A percentile compares a stretch with the other conserved stretches of the same genome.
Conservation (phyloP, 2,888 invertebrate species). For the Autographa pulchrina region DNA sequence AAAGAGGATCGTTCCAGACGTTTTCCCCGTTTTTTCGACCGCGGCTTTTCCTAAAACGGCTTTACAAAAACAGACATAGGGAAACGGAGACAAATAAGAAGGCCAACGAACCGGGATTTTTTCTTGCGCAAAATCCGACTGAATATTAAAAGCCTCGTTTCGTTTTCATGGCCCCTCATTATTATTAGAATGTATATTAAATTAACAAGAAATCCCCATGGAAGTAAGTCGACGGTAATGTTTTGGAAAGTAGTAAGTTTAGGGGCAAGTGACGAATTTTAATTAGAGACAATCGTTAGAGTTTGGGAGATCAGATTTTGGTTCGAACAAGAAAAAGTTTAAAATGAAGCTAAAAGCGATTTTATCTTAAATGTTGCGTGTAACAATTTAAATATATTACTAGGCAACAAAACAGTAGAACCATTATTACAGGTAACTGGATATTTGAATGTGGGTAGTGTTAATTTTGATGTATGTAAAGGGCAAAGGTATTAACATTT, state of each 20-base stretch:
- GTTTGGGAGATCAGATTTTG: constrained; percentile 10
- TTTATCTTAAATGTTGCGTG: not conserved
- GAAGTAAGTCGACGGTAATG: constrained; percentile 23
- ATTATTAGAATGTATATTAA: constrained; percentile 70
- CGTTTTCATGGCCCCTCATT: constrained; percentile 69
- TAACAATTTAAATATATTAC: not conserved
- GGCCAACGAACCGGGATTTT: constrained; percentile 65
- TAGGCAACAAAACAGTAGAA: not conserved
- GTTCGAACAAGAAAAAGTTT: not conserved
- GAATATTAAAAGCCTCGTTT: constrained; percentile 76
- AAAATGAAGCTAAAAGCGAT: not conserved
- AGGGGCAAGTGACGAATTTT: constrained; percentile 6
- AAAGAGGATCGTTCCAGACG: constrained; percentile 63
- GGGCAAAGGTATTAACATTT: not conserved
- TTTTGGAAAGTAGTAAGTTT: constrained; percentile 19
- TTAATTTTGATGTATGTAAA: not conserved
- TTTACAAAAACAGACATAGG: constrained; percentile 75
- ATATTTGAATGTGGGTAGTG: not conserved
- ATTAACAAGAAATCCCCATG: constrained; percentile 61
- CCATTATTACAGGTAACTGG: not conserved
- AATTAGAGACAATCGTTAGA: constrained; percentile 1
- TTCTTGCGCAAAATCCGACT: constrained; percentile 69
- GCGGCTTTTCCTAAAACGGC: constrained; percentile 63
- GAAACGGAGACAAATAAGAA: constrained; percentile 75
- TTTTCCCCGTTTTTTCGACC: constrained; percentile 64